Evolutionary conservation across 2,113 vertebrate genomes (phyloP), one percentile per base, ranked within the genome.

Genomic region (Larimichthys crocea): DNA sequence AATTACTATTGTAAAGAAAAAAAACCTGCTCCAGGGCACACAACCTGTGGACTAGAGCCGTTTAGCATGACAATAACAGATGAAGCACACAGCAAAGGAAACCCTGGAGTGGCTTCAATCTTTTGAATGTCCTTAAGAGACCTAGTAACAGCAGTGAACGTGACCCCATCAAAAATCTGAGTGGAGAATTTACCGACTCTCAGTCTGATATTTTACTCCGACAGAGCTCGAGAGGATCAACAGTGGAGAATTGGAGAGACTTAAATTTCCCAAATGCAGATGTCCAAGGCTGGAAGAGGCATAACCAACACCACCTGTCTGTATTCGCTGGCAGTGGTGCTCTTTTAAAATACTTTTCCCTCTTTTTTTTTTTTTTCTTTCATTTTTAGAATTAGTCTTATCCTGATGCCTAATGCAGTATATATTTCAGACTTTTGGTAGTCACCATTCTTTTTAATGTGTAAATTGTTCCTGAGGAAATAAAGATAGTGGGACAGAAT

Each of bases 391-490:
- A 40, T 40, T 40, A 40, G 35, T 40, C 35, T 40, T 40, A 40
- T 40, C 35, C 35, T 40, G 35, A 40, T 40, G 35, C 12, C 3
- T 46, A 15, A 46, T 46, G 11, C 35, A 8, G 35, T 40, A 40
- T 46, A 46, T 46, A 44, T 3, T 44, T 44, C 9, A 44, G 12
- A 46, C 44, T 46, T 46, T 44, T 44, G 42, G 42, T 44, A 10
- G 42, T 42, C 44, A 67, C 72, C 12, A 31, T 19, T 72, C 29
- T 67, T 78, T 85, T 79, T 74, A 22, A n/a, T 31, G 24, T 31
- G 8, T 12, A 59, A 4, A 46, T 72, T 79, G 73, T 72, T 77
- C 19, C 62, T 26, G 15, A 62, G 68, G 24, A 61, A 44, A 61
- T 62, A 40, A 40, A 40, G 35, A 40, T 8, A 40, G 35, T 7